These are phyloP conservation scores for Leptinotarsa lineolata DNA, from an alignment of 1,140 invertebrate genomes.

Conservation along the genomic window DNA sequence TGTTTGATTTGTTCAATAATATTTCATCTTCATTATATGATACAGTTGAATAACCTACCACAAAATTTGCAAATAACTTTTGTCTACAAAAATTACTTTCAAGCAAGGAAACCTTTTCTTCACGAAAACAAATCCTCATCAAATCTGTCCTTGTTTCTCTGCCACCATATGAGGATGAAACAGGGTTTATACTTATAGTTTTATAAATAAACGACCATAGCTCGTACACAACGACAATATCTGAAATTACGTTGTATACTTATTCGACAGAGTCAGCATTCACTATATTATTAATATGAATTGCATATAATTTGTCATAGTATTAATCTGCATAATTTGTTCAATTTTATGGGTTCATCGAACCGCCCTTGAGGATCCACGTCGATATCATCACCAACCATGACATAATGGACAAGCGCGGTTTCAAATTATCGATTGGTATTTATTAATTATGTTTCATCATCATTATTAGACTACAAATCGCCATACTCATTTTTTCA, in stretches of 20 bases:
- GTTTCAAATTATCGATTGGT: background rate
- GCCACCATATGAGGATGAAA: background rate
- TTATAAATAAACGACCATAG: background rate
- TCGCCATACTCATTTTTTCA: no score
- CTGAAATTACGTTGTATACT: background rate
- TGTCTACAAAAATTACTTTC: no score
- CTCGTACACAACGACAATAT: background rate
- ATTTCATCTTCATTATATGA: no score
- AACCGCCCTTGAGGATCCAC: background rate
- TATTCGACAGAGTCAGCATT: background rate
- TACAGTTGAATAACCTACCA: no score
- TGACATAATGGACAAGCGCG: background rate
- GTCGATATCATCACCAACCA: conserved; percentile 5
- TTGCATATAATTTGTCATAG: conserved; percentile 27
- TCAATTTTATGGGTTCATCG: conserved; percentile 11
- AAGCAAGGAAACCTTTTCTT: no score
- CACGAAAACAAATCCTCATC: no score
- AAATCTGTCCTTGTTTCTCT: no score
- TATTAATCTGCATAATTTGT: conserved; percentile 22
- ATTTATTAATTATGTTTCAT: no score
- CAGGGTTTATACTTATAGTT: background rate
- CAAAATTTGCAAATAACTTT: no score
- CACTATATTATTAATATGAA: conserved; percentile 27
- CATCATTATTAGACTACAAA: no score
- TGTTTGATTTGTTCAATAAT: no score